Base-by-base conservation (phyloP, 2,113 vertebrate genomes). In the Anarrhichthys ocellatus region DNA sequence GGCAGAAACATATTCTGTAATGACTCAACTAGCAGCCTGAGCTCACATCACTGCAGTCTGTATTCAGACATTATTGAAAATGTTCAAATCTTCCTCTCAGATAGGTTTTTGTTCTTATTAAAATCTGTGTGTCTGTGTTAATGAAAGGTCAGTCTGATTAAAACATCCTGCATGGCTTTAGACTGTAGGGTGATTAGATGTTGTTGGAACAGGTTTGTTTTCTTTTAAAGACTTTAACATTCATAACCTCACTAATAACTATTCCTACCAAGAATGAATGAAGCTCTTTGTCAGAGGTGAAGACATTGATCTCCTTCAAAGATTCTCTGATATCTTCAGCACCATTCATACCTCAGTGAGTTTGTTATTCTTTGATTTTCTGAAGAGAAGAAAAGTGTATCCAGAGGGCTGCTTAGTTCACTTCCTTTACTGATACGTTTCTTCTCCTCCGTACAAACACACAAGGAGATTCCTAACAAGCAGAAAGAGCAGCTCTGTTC, bases 21-120 rank as follows among this genome's bases (percentile, higher is more conserved):
- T 82, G 64, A 80, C 71, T 63, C 58, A 69, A 73, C 44, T n/a
- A 72, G n/a, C 76, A 85, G 48, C 42, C 67, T 52, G 52, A 61
- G 40, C 74, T 81, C 44, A 71, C 29, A 72, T 66, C 73, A 78
- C 27, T 66, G 87, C 66, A 10, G 65, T 6, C 27, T 0, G 15
- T 29, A 32, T 13, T 6, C 44, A 67, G 56, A 83, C 66, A 80
- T 52, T 24, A 62, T 32, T 80, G 18, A 54, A 71, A 18, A 56
- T 36, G 42, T 61, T 29, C 5, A 40, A n/a, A 48, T n/a, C 32
- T 36, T 36, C 52, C 27, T 59, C 8, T 68, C 15, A 15, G 9
- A 61, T 4, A 36, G 1, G 2, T 10, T 52, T 52, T 50, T 29
- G 17, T 68, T n/a, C n/a, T 36, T 2, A 52, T 68, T 56, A 22